Evolutionary conservation across 2,797 vertebrate species (phyloP).

Genomic region (Rhinoraja longicauda): DNA sequence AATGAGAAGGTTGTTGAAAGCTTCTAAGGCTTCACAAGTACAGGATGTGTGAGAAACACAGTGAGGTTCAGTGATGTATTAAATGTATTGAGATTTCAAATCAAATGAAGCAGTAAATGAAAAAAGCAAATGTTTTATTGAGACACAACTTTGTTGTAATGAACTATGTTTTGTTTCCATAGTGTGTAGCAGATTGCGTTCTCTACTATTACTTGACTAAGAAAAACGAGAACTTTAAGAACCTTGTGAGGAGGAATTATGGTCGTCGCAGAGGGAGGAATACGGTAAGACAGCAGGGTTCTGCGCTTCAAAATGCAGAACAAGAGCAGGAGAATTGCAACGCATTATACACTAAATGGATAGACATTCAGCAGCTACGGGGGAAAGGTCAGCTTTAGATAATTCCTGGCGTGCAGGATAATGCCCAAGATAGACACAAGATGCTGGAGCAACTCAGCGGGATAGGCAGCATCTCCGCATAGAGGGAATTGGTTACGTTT

Average conservation of each 20-base stretch:
- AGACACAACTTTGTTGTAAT: neutral
- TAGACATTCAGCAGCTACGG: neutral
- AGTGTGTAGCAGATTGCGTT: slow-evolving; percentile 95
- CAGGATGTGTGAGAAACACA: neutral
- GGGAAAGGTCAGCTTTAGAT: neutral
- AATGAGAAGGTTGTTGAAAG: neutral
- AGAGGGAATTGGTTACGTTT: no score
- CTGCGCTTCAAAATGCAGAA: neutral
- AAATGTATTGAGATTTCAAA: neutral
- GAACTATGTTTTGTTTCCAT: slow-evolving; percentile 35
- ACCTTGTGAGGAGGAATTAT: slow-evolving; percentile 88
- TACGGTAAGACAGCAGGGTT: slow-evolving; percentile 63
- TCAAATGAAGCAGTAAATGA: neutral
- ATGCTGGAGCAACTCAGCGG: no score
- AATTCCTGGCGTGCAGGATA: neutral
- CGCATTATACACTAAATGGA: neutral
- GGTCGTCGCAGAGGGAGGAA: slow-evolving; percentile 88
- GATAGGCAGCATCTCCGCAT: no score
- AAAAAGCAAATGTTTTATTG: neutral
- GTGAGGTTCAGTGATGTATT: neutral
- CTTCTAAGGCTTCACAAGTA: neutral
- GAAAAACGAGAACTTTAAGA: slow-evolving; percentile 98
- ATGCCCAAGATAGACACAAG: neutral
- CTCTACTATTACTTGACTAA: slow-evolving; percentile 97
- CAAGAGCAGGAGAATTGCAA: neutral